Percentiles rank a stretch among this genome's conserved stretches.
phyloP scores from a whole-genome alignment of 2,797 vertebrate genomes.

The Lepidocolaptes lacrymiger region DNA sequence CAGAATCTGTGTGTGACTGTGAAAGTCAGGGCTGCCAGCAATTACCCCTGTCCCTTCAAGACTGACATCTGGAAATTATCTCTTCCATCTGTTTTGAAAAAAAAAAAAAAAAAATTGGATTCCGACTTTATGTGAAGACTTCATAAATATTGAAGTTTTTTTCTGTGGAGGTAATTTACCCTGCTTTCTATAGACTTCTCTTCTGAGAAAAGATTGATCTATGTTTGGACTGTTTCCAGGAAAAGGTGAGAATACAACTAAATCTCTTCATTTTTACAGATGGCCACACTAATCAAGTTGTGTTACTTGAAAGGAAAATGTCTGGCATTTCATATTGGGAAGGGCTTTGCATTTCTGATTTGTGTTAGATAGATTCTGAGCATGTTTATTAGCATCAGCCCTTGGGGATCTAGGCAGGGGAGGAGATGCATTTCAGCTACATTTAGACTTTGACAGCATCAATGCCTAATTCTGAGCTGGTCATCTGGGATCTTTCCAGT shows the following conservation, averaged over 20 bases:
- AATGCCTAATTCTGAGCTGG: background rate
- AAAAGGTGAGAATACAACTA: conserved; percentile 1
- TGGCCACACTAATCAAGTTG: background rate
- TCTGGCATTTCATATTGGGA: background rate
- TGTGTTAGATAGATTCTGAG: background rate
- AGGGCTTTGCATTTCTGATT: background rate
- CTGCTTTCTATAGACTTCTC: background rate
- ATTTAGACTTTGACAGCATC: background rate
- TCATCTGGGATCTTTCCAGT: background rate
- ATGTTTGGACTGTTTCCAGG: background rate
- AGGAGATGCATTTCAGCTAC: background rate
- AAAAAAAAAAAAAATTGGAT: background rate
- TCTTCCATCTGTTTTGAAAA: background rate
- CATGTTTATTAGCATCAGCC: background rate
- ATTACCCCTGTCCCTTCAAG: background rate
- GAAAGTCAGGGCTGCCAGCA: background rate
- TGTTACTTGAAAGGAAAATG: background rate
- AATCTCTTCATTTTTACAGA: background rate
- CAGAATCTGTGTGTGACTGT: background rate
- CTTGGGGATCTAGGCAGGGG: background rate
- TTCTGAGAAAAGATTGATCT: background rate
- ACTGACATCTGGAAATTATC: background rate
- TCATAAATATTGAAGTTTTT: background rate
- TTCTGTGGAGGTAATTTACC: background rate
- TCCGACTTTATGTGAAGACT: background rate